phyloP scores from a whole-genome alignment of 2,113 vertebrate species.

The Anseranas semipalmata region DNA sequence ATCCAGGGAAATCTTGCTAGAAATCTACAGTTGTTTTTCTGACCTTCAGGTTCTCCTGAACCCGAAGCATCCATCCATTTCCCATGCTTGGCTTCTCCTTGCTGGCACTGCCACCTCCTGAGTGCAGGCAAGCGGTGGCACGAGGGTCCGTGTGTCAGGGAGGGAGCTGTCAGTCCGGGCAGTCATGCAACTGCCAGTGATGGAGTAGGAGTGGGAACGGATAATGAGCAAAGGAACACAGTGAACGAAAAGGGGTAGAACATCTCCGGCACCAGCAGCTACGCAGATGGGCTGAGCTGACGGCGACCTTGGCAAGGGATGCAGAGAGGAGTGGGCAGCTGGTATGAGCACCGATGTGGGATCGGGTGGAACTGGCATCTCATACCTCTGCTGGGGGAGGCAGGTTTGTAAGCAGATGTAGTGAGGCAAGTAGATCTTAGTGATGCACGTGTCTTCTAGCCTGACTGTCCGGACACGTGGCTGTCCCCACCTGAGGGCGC shows the following conservation, averaged over 20 bases:
- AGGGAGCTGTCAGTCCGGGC: neutral
- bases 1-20: neutral
- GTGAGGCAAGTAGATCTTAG: neutral
- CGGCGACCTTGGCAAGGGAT: neutral
- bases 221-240: accelerated
- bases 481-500: neutral
- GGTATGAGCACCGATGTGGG: neutral
- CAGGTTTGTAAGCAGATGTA: neutral
- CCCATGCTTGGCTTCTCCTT: neutral
- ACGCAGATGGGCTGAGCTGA: neutral
- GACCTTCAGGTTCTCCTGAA: neutral
- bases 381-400: neutral
- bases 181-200: neutral
- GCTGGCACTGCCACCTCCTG: neutral
- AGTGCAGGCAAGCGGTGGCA: neutral
- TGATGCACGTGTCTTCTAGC: neutral
- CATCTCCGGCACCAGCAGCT: accelerated
- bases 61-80: neutral
- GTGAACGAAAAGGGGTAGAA: neutral
- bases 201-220: neutral
- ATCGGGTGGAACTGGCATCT: neutral
- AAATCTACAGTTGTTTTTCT: neutral
- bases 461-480: neutral
- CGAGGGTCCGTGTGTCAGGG: neutral
- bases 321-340: neutral